Conservation (phyloP, 1,140 invertebrate species). For the Carcinoscorpius rotundicauda region DNA sequence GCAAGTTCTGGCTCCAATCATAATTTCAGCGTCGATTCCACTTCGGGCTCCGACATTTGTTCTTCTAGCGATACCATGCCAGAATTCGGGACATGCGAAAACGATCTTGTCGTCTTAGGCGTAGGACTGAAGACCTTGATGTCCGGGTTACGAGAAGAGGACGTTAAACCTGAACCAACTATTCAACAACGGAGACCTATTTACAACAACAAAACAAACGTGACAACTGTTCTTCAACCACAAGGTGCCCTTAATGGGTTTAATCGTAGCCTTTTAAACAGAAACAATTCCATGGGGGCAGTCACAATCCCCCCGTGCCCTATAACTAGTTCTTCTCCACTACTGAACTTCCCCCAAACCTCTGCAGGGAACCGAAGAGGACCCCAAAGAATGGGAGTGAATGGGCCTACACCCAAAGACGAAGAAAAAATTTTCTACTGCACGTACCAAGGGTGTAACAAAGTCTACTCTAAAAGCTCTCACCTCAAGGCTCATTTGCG, state of each 20-base stretch:
- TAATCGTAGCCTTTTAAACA: neutral
- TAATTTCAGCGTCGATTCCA: too few relatives aligned
- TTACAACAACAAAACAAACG: too few relatives aligned
- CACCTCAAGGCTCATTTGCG: constrained; percentile 87
- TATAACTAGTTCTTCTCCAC: too few relatives aligned
- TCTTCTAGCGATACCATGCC: too few relatives aligned
- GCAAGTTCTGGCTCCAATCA: too few relatives aligned
- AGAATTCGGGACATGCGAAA: too few relatives aligned
- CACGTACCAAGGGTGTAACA: constrained; percentile 45
- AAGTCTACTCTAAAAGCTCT: constrained; percentile 80
- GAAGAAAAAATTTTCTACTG: constrained; percentile 47
- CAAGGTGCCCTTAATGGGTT: neutral
- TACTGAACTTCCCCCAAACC: neutral
- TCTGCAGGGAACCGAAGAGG: neutral
- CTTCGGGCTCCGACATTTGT: too few relatives aligned
- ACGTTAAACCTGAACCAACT: too few relatives aligned
- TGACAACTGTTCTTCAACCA: neutral
- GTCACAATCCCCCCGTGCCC: neutral
- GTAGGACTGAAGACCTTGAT: too few relatives aligned
- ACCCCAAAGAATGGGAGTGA: neutral
- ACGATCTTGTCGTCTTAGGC: too few relatives aligned
- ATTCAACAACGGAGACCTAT: too few relatives aligned
- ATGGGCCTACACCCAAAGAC: constrained; percentile 13
- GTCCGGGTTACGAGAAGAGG: too few relatives aligned
- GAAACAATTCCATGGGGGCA: neutral